Percentiles rank a stretch among this genome's conserved stretches.
Evolutionary conservation across 2,888 invertebrate species (phyloP).

Genomic region (Serripes groenlandicus): DNA sequence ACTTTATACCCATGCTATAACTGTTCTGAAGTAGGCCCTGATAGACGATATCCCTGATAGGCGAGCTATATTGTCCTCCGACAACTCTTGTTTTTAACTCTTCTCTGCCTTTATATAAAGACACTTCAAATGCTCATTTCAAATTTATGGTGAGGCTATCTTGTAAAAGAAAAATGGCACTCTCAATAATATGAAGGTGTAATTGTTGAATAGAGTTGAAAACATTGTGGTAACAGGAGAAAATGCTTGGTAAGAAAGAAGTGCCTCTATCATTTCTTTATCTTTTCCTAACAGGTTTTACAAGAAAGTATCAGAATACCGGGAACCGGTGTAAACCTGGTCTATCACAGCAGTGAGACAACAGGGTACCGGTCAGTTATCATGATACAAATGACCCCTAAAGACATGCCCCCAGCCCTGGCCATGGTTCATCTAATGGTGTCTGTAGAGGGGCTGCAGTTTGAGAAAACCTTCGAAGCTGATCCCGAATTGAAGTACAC

Average conservation of each 20-base stretch:
- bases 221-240: too few species aligned
- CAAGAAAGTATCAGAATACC: slow-evolving; percentile 98
- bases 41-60: too few species aligned
- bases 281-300: slow-evolving; percentile 90
- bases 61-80: too few species aligned
- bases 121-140: too few species aligned
- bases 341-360: slow-evolving; percentile 98
- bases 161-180: too few species aligned
- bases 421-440: slow-evolving; percentile 94
- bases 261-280: neutral
- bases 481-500: slow-evolving; percentile 98
- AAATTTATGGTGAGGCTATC: too few species aligned
- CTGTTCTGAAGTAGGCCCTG: too few species aligned
- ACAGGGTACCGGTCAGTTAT: slow-evolving; percentile 97
- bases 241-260: neutral
- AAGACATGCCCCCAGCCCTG: slow-evolving; percentile 80
- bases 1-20: too few species aligned
- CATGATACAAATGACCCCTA: slow-evolving; percentile 88
- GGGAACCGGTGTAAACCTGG: slow-evolving; percentile 96
- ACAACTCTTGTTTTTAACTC: too few species aligned
- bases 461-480: slow-evolving; percentile 97
- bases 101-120: too few species aligned
- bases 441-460: slow-evolving; percentile 95
- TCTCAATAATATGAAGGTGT: too few species aligned
- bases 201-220: too few species aligned